phyloP scores from a whole-genome alignment of 1,140 invertebrate species.

The Drosophila jambulina region DNA sequence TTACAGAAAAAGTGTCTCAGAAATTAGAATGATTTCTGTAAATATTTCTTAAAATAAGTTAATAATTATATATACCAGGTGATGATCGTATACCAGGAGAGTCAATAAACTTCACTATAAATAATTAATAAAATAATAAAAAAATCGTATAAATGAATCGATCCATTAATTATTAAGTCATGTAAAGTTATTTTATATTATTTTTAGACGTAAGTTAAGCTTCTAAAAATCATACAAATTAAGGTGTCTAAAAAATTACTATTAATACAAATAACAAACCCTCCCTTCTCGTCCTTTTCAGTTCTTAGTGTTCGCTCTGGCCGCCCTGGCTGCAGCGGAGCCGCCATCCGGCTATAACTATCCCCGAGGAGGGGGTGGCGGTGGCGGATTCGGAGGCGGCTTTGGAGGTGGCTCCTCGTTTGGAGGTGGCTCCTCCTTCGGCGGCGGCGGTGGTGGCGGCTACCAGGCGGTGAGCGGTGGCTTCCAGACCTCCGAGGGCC shows the following conservation, averaged over 20 bases:
- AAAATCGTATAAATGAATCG: too few relatives aligned
- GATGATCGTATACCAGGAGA: too few relatives aligned
- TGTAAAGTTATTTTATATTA: too few relatives aligned
- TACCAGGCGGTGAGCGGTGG: slow-evolving; percentile 90
- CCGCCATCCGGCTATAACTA: slow-evolving; percentile 89
- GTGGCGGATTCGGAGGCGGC: slow-evolving; percentile 84
- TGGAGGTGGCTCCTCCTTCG: slow-evolving; percentile 76
- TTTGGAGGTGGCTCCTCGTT: slow-evolving; percentile 83
- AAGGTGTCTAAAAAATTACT: too few relatives aligned
- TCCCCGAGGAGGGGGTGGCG: slow-evolving; percentile 87
- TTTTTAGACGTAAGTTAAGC: not conserved
- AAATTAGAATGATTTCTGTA: too few relatives aligned
- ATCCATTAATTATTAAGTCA: too few relatives aligned
- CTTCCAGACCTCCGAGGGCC: slow-evolving; percentile 91
- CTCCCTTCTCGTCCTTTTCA: slow-evolving; percentile 82
- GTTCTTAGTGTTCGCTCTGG: slow-evolving; percentile 89
- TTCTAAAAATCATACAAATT: too few relatives aligned
- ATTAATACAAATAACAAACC: slow-evolving; percentile 24
- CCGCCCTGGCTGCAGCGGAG: slow-evolving; percentile 87
- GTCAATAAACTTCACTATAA: too few relatives aligned
- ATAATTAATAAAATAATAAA: too few relatives aligned
- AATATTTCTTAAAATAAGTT: too few relatives aligned
- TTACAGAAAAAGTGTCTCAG: too few relatives aligned
- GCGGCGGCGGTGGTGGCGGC: slow-evolving; percentile 87
- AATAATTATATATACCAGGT: too few relatives aligned